These are phyloP conservation scores for Leucozona laternaria DNA, from an alignment of 2,888 invertebrate genomes.

Conservation along the genomic window DNA sequence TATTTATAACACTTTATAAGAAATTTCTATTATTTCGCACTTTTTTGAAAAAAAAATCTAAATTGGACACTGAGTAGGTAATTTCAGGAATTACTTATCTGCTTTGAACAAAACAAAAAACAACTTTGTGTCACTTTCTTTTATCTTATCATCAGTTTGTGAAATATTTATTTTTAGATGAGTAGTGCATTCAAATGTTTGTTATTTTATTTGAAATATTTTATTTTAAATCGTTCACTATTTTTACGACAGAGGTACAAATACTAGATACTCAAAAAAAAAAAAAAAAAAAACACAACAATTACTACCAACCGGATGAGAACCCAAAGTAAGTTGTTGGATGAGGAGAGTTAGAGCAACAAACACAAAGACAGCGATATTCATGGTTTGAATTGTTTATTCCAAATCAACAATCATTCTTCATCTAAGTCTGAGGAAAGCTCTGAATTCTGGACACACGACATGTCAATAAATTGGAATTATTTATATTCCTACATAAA, in stretches of 20 bases:
- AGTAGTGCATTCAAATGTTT: not conserved
- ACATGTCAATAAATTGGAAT: slow-evolving; percentile 13
- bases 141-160: slow-evolving; percentile 2
- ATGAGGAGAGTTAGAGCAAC: slow-evolving; percentile 26
- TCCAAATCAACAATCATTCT: slow-evolving; percentile 34
- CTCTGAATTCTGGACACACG: slow-evolving; percentile 25
- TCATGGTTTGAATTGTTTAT: slow-evolving; percentile 51
- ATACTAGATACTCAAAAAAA: not conserved
- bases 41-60: too few relatives aligned
- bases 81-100: not conserved
- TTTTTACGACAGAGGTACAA: not conserved
- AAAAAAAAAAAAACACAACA: not conserved
- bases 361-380: slow-evolving; percentile 42
- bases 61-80: too few relatives aligned
- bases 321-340: slow-evolving; percentile 24
- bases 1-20: too few relatives aligned
- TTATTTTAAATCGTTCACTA: not conserved
- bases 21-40: too few relatives aligned
- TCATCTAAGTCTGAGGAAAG: slow-evolving; percentile 47
- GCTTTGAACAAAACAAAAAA: not conserved
- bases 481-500: slow-evolving; percentile 13
- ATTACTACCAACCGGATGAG: slow-evolving; percentile 48
- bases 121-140: not conserved
- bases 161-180: not conserved
- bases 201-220: not conserved